These are phyloP conservation scores for Ephialtes manifestator DNA, from an alignment of 2,888 invertebrate genomes.

Conservation along the genomic window DNA sequence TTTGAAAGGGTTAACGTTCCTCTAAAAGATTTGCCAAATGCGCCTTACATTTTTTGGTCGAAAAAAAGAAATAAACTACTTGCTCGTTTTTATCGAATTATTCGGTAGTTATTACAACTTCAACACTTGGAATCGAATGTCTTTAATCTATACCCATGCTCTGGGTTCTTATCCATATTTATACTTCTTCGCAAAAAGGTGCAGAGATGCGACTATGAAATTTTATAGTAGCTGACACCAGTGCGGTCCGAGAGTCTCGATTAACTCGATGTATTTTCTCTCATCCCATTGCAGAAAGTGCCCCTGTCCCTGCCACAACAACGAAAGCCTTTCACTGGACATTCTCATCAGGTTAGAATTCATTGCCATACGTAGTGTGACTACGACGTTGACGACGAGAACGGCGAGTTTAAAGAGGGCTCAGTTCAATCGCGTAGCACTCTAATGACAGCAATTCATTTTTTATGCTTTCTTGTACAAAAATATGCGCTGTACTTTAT, in stretches of 20 bases:
- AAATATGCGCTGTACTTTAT: background rate
- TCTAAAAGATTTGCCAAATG: background rate
- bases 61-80: no score
- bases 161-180: background rate
- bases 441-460: background rate
- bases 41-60: background rate
- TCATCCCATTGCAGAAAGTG: constrained; percentile 79
- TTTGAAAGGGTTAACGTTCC: background rate
- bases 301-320: constrained; percentile 83
- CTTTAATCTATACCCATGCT: background rate
- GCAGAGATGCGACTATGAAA: constrained; percentile 1
- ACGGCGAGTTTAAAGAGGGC: constrained; percentile 36
- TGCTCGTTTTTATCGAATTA: background rate
- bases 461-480: constrained; percentile 8
- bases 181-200: background rate
- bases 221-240: constrained; percentile 33
- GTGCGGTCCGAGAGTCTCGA: constrained; percentile 64
- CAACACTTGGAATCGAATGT: background rate
- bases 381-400: constrained; percentile 59
- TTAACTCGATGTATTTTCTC: constrained; percentile 80
- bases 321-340: constrained; percentile 83
- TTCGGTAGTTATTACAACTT: background rate
- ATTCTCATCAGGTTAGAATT: constrained; percentile 84
- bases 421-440: background rate
- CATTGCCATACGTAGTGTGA: constrained; percentile 58